Evolutionary conservation across 2,113 vertebrate species (phyloP).

Genomic region (Plectropomus leopardus): DNA sequence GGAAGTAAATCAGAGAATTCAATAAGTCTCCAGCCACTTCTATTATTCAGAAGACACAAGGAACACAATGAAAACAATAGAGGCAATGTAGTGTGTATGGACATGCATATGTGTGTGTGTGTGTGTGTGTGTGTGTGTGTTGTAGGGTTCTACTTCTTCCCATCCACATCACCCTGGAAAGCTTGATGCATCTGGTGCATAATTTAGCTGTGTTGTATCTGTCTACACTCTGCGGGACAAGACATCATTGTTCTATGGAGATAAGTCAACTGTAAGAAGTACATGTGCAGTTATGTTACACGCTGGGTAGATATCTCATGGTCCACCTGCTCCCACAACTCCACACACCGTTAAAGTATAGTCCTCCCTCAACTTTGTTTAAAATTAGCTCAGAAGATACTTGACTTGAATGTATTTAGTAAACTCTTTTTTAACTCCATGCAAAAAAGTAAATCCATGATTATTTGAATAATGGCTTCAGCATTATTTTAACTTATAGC

Average conservation of each 20-base stretch:
- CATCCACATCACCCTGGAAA: conserved; percentile 35
- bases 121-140: conserved; percentile 15
- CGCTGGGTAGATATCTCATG: conserved; percentile 4
- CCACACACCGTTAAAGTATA: background rate
- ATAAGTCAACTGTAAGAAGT: conserved; percentile 48
- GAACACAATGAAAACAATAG: conserved; percentile 74
- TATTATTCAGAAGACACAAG: conserved; percentile 78
- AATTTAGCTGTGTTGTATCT: conserved; percentile 64
- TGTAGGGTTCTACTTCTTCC: conserved; percentile 13
- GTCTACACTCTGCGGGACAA: conserved; percentile 34
- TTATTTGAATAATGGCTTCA: background rate
- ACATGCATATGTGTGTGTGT: background rate
- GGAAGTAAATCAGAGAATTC: conserved; percentile 79
- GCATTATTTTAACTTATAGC: background rate
- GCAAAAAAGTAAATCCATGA: background rate
- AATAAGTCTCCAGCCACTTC: conserved; percentile 72
- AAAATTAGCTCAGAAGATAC: background rate
- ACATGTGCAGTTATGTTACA: conserved; percentile 41
- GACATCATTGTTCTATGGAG: conserved; percentile 51
- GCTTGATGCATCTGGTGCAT: conserved; percentile 67
- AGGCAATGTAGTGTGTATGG: conserved; percentile 44
- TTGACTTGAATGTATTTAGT: background rate
- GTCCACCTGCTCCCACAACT: conserved; percentile 15
- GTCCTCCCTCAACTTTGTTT: background rate
- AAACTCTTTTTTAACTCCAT: background rate